Conservation (phyloP, 2,888 invertebrate genomes). For the Stegana nigrithorax region DNA sequence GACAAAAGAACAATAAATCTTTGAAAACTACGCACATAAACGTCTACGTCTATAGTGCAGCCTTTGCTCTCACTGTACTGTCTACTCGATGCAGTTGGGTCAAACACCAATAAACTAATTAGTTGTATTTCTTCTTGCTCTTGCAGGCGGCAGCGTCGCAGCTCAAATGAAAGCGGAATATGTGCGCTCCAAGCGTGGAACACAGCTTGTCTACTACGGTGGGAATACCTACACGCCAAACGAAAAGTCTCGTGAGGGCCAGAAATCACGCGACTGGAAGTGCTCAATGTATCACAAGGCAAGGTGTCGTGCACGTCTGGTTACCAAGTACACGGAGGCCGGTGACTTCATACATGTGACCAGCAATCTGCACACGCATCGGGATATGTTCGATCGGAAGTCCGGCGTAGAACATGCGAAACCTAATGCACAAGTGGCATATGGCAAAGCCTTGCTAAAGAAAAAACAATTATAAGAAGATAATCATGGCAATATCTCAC, state of each 20-base stretch:
- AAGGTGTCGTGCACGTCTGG: constrained; percentile 64
- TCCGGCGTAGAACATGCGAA: background rate
- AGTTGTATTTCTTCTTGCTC: too few species aligned
- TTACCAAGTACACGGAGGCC: constrained; percentile 47
- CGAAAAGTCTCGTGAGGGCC: constrained; percentile 60
- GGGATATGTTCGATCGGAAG: constrained; percentile 43
- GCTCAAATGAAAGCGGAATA: constrained; percentile 38
- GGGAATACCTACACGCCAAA: constrained; percentile 68
- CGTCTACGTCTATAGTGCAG: background rate
- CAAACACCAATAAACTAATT: too few species aligned
- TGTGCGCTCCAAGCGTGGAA: constrained; percentile 56
- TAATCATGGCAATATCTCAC: background rate
- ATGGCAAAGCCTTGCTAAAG: constrained; percentile 31
- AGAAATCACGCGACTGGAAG: constrained; percentile 65
- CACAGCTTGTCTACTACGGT: constrained; percentile 57
- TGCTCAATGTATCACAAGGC: constrained; percentile 68
- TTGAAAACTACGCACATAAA: too few species aligned
- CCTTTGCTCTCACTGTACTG: background rate
- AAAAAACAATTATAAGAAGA: background rate
- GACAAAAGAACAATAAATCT: background rate
- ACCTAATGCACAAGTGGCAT: constrained; percentile 21
- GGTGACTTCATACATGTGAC: constrained; percentile 58
- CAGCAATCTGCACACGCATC: constrained; percentile 56
- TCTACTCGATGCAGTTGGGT: too few species aligned
- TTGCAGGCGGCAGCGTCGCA: constrained; percentile 15